A percentile compares a stretch with the other conserved stretches of the same genome.
Conservation (phyloP, 2,888 invertebrate species). For the Cantharis nigra region DNA sequence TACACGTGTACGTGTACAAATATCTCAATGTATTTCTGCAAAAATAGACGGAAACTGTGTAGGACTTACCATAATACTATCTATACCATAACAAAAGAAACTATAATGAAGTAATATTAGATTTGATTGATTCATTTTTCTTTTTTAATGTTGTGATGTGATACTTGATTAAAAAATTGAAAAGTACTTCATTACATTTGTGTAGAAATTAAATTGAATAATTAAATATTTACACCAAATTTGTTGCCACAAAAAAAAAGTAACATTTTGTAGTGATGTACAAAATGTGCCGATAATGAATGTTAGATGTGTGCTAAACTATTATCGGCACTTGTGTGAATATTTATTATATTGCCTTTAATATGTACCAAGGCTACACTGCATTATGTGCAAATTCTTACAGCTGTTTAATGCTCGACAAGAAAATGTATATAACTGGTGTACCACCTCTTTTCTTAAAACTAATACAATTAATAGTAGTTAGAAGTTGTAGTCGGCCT, state of each 20-base stretch:
- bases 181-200: not conserved
- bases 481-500: conserved; percentile 43
- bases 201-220: not conserved
- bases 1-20: not conserved
- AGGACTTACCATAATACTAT: not conserved
- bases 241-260: not conserved
- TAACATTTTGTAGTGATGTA: conserved; percentile 21
- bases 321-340: conserved; percentile 18
- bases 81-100: not conserved
- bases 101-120: not conserved
- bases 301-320: conserved; percentile 18
- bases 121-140: not conserved
- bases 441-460: conserved; percentile 26
- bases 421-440: conserved; percentile 11
- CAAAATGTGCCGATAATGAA: conserved; percentile 18
- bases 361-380: conserved; percentile 15
- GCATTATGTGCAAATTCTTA: conserved; percentile 18
- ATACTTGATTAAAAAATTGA: not conserved
- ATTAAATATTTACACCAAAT: conserved; percentile 10
- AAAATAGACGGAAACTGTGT: not conserved
- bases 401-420: conserved; percentile 14
- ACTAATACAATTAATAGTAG: conserved; percentile 37
- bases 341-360: conserved; percentile 21
- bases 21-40: not conserved
- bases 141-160: not conserved